These are phyloP conservation scores for Dolichoris vasculosae DNA, from an alignment of 1,140 invertebrate genomes.

Conservation along the genomic window DNA sequence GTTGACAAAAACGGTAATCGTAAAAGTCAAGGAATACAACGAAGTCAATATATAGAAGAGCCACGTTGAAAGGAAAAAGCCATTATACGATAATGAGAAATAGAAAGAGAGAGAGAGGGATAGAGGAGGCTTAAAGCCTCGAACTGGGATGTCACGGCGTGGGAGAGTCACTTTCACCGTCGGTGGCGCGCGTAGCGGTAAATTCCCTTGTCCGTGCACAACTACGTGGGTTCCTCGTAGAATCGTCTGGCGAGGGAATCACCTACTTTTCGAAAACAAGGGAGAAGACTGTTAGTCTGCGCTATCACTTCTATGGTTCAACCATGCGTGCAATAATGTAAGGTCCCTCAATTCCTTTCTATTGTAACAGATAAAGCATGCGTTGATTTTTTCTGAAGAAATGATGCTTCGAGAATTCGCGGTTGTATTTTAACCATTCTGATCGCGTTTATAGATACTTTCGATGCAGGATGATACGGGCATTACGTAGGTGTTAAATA, in stretches of 20 bases:
- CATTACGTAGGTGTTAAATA: too few relatives aligned
- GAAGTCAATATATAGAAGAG: background rate
- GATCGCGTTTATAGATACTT: background rate
- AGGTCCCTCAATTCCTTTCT: background rate
- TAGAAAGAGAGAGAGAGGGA: slow-evolving; percentile 29
- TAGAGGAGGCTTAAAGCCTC: slow-evolving; percentile 46
- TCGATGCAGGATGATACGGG: too few relatives aligned
- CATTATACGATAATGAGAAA: background rate
- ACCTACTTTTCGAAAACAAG: slow-evolving; percentile 51
- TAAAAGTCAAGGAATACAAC: background rate
- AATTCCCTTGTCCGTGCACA: slow-evolving; percentile 58
- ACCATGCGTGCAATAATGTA: too few relatives aligned
- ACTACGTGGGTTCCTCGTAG: slow-evolving; percentile 51
- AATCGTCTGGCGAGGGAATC: slow-evolving; percentile 53
- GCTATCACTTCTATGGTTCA: too few relatives aligned
- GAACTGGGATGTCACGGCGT: slow-evolving; percentile 71
- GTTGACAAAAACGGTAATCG: background rate
- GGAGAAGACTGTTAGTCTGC: background rate
- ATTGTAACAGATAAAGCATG: background rate
- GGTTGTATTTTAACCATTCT: background rate
- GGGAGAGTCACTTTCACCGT: slow-evolving; percentile 75
- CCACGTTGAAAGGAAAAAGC: background rate
- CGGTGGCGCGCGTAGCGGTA: slow-evolving; percentile 62
- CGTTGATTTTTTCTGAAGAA: background rate
- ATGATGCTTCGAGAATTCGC: background rate